Evolutionary conservation across 2,888 invertebrate genomes (phyloP), one percentile per base, ranked within the genome.

Genomic region (Cephus sareptanus): DNA sequence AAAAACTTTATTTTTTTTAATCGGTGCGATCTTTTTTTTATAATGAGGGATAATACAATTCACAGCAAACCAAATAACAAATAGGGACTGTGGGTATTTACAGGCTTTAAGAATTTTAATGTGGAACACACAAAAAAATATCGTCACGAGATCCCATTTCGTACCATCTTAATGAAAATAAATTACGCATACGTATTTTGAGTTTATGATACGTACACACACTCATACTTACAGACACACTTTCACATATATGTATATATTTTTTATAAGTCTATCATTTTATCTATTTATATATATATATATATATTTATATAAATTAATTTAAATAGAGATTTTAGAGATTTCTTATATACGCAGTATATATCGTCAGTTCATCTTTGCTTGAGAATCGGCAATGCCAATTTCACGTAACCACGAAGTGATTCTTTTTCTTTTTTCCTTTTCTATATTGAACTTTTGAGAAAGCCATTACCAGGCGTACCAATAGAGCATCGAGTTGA

Each of bases 271-370:
- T 56, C 23, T 56, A 76, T 76, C 69, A 34, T 74, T 40, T 75
- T 40, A 75, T 76, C 73, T 69, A 34, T 75, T 69, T 79, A 80
- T 77, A 75, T 79, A 33, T 33, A 79, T 77, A 69, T 76, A 73
- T 70, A 4, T 76, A 76, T 77, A 74, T 81, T 76, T 76, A 77
- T 80, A 76, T 81, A 77, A 81, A 82, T 80, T 81, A 82, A 82
- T 78, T 82, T 79, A 82, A 81, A 79, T 77, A 77, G 34, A 76
- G n/a, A 31, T 70, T 76, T 76, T 70, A 12, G 76, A 70, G 34
- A n/a, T 68, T 69, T 69, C 23, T 15, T 30, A 76, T 69, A 68
- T 69, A 69, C n/a, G 69, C 31, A 71, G 31, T 33, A 71, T 71
- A 71, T 71, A 71, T 71, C 56, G 23, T 56, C 71, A 71, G 71